Evolutionary conservation across 2,113 vertebrate species (phyloP), one percentile per base, ranked within the genome.

Genomic region (Trogon surrucura): DNA sequence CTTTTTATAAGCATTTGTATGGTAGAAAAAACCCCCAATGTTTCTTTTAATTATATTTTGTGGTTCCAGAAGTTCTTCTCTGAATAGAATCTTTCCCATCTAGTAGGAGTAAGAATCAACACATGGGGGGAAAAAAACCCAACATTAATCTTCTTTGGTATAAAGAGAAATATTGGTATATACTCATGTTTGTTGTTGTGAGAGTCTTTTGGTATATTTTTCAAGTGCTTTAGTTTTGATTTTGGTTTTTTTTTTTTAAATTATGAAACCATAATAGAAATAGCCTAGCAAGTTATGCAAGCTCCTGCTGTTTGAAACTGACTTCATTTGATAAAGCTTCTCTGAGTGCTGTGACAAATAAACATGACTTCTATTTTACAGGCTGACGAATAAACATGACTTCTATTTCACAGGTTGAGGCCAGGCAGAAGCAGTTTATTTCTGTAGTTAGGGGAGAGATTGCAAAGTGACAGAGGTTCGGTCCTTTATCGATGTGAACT

Each of bases 91-190:
- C 32, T 83, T 93, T 70, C 12, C 18, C 16, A 53, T 23, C 4
- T 26, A 64, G 54, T 25, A 57, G 45, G 9, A 26, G 8, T 53
- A 23, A 80, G 64, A 77, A 38, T 53, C 29, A 80, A 60, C 3
- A 53, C 6, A 25, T 5, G 16, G 3, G 14, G 8, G 11, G 2
- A 38, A 75, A 50, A 25, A 1, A 1, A 1, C 21, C 51, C 16
- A 36, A 36, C 22, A 47, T 19, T 67, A n/a, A 51, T 51, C 30
- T 79, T 56, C 30, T 56, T 41, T 21, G 3, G 2, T 69, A 38
- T 44, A 53, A 88, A 72, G 64, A 88, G 4, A 1, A 53, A 53
- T 77, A 69, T 34, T 54, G 19, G 11, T 45, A 29, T 18, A 69
- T 9, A 67, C 4, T 14, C 72, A 5, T 54, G 22, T 23, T 71